Conservation (phyloP, 2,888 invertebrate species). For the Ommatoiulus sabulosus region DNA sequence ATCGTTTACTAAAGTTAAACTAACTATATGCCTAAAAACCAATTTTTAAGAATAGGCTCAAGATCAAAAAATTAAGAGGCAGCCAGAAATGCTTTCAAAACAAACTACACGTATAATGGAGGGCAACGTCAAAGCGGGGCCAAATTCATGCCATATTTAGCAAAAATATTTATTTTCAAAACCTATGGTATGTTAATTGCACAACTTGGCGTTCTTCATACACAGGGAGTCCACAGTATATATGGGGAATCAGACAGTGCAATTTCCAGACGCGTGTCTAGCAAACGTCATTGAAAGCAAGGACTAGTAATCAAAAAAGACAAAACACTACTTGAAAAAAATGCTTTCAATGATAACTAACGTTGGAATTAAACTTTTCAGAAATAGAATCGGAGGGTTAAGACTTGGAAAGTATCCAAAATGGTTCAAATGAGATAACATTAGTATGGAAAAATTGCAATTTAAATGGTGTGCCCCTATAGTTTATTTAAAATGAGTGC, state of each 20-base stretch:
- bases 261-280: background rate
- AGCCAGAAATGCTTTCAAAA: too few relatives aligned
- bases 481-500: too few relatives aligned
- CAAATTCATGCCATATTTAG: background rate
- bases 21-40: too few relatives aligned
- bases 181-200: background rate
- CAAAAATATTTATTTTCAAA: background rate
- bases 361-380: background rate
- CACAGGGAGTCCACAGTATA: too few relatives aligned
- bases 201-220: background rate
- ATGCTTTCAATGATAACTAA: background rate
- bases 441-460: background rate
- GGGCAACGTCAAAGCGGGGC: background rate
- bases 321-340: background rate
- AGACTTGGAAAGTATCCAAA: background rate
- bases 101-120: background rate
- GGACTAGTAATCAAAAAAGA: constrained; percentile 24
- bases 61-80: too few relatives aligned
- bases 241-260: background rate
- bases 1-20: too few relatives aligned
- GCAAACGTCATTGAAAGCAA: background rate
- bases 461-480: background rate
- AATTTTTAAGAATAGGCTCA: too few relatives aligned
- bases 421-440: background rate
- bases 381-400: background rate